A percentile compares a stretch with the other conserved stretches of the same genome.
Conservation (phyloP, 2,113 vertebrate species). For the Aptenodytes patagonicus region DNA sequence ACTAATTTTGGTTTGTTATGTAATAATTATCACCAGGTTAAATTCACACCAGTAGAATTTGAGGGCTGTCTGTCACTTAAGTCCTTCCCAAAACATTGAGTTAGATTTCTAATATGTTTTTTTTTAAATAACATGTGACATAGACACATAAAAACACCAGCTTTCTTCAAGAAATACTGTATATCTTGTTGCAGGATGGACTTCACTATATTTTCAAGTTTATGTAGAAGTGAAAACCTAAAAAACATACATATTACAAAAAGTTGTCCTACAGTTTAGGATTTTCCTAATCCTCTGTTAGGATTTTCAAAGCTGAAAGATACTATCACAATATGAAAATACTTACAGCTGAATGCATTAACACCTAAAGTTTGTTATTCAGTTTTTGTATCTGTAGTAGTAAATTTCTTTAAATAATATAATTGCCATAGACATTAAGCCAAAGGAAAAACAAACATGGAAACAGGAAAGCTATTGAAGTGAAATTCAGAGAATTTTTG, state of each 20-base stretch:
- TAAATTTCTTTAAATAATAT: background rate
- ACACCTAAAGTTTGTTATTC: background rate
- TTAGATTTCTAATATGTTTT: background rate
- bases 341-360: background rate
- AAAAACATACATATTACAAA: background rate
- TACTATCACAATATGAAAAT: background rate
- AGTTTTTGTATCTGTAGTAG: background rate
- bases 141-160: background rate
- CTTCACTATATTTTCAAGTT: background rate
- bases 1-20: background rate
- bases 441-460: background rate
- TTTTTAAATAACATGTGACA: background rate
- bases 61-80: background rate
- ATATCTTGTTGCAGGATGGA: background rate
- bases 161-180: background rate
- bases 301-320: background rate
- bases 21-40: background rate
- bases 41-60: background rate
- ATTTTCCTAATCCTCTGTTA: background rate
- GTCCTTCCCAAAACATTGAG: background rate
- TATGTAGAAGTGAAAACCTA: background rate
- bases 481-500: background rate
- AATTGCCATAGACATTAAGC: background rate
- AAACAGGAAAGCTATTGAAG: background rate
- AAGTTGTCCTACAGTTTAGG: background rate